phyloP scores from a whole-genome alignment of 2,888 invertebrate species.

The Phasia obesa region DNA sequence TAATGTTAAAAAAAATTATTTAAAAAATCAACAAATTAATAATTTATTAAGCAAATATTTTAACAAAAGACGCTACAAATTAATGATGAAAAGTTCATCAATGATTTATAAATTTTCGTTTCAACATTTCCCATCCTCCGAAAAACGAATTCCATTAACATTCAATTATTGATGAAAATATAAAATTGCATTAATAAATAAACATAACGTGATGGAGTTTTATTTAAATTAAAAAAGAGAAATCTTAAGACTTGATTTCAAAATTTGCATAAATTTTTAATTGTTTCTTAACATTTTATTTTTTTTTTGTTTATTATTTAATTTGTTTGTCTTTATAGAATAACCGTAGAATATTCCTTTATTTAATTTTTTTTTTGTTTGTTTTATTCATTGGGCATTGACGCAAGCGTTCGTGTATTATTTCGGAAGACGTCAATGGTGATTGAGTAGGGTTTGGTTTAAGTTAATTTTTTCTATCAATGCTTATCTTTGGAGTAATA shows the following conservation, averaged over 20 bases:
- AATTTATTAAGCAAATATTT: constrained; percentile 35
- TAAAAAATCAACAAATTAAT: constrained; percentile 35
- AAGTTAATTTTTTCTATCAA: constrained; percentile 7
- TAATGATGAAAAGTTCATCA: constrained; percentile 4
- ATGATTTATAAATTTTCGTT: constrained; percentile 1
- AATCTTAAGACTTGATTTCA: constrained; percentile 32
- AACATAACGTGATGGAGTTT: constrained; percentile 45
- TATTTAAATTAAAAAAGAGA: constrained; percentile 30
- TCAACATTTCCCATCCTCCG: constrained; percentile 19
- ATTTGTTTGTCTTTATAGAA: constrained; percentile 21
- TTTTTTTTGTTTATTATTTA: constrained; percentile 19
- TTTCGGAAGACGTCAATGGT: constrained; percentile 50
- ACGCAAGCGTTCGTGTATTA: constrained; percentile 24
- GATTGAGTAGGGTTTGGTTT: constrained; percentile 16
- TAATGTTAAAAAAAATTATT: constrained; percentile 48
- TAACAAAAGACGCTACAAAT: constrained; percentile 38
- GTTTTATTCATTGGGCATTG: constrained; percentile 4
- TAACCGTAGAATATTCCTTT: background rate
- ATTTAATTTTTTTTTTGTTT: constrained; percentile 1
- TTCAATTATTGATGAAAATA: constrained; percentile 40
- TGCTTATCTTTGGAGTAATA: constrained; percentile 53
- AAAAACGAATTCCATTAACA: constrained; percentile 4
- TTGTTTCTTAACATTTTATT: background rate
- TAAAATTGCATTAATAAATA: constrained; percentile 44
- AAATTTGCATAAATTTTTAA: constrained; percentile 45